Percentiles rank a stretch among this genome's conserved stretches.
phyloP scores from a whole-genome alignment of 2,797 vertebrate species.

The Limnodromus scolopaceus region DNA sequence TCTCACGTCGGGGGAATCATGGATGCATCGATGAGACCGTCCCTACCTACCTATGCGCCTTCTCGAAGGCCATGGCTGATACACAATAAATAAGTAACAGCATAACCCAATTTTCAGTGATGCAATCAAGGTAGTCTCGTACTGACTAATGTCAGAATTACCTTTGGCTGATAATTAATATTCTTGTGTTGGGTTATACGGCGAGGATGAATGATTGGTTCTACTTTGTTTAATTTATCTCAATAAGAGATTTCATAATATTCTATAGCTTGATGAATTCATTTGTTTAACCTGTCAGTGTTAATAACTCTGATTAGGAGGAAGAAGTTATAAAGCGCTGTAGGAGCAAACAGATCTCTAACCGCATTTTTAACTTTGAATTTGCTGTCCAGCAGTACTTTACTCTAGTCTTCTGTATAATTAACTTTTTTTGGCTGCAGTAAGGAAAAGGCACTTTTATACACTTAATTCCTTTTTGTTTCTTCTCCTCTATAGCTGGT shows the following conservation, averaged over 20 bases:
- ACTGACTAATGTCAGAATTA: slow-evolving; percentile 48
- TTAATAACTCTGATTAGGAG: slow-evolving; percentile 79
- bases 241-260: slow-evolving; percentile 79
- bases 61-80: not conserved
- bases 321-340: slow-evolving; percentile 66
- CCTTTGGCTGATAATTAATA: slow-evolving; percentile 70
- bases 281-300: slow-evolving; percentile 82
- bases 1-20: not conserved
- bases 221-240: slow-evolving; percentile 79
- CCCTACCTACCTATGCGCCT: not conserved
- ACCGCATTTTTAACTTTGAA: slow-evolving; percentile 49
- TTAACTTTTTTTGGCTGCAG: not conserved
- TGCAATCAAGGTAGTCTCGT: not conserved
- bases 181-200: slow-evolving; percentile 65
- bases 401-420: slow-evolving; percentile 42
- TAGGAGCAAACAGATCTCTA: slow-evolving; percentile 55
- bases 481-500: not conserved
- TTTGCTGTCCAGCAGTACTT: slow-evolving; percentile 56
- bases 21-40: accelerated
- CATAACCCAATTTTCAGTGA: not conserved
- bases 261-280: slow-evolving; percentile 80
- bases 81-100: not conserved
- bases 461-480: not conserved
- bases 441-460: not conserved
- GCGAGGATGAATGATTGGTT: slow-evolving; percentile 76